Conservation (phyloP, 2,797 vertebrate genomes). For the Ctenochaetus hawaiiensis region DNA sequence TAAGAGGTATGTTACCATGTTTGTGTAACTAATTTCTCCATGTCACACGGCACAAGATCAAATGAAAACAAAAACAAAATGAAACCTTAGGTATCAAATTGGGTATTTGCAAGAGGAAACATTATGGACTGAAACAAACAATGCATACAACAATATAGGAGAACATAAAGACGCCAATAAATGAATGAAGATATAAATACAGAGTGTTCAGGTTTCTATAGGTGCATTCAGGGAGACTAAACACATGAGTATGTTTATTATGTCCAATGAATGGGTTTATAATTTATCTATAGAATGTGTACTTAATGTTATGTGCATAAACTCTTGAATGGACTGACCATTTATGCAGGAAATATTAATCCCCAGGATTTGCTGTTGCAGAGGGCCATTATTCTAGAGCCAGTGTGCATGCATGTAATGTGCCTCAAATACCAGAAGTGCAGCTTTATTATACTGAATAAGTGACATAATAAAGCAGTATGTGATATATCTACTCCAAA, state of each 20-base stretch:
- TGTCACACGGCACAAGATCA: neutral
- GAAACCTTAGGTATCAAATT: too few relatives aligned
- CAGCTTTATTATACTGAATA: too few relatives aligned
- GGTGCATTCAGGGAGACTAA: neutral
- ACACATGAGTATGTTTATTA: neutral
- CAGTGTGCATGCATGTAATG: neutral
- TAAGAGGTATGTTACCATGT: conserved; percentile 88
- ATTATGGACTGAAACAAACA: too few relatives aligned
- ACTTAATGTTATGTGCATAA: neutral
- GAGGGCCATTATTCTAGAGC: neutral
- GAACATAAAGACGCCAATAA: neutral
- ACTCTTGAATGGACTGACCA: neutral
- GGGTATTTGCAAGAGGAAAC: too few relatives aligned
- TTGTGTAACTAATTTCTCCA: neutral
- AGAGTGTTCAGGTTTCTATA: neutral
- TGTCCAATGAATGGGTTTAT: too few relatives aligned
- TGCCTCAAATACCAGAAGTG: too few relatives aligned
- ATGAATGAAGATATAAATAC: neutral
- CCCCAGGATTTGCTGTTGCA: too few relatives aligned
- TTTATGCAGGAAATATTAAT: neutral
- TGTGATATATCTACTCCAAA: too few relatives aligned
- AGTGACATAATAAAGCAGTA: too few relatives aligned
- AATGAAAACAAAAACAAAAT: neutral
- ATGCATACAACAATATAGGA: neutral
- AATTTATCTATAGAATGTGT: neutral